Evolutionary conservation across 2,113 vertebrate genomes (phyloP).

Genomic region (Labrus mixtus): DNA sequence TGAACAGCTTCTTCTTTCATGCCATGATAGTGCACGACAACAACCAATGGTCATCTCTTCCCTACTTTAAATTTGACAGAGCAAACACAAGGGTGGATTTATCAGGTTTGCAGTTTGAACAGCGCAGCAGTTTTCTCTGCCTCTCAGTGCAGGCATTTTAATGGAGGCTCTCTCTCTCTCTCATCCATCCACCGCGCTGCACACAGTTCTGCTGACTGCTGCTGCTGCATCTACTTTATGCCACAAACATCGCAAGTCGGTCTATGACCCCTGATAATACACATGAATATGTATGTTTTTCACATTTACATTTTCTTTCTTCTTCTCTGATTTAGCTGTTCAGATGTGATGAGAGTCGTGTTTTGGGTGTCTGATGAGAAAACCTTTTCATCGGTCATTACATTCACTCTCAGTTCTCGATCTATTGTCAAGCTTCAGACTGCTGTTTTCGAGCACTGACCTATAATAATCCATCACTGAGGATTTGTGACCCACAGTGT

Average conservation of each 20-base stretch:
- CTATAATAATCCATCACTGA: constrained; percentile 44
- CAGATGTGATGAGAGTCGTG: background rate
- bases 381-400: background rate
- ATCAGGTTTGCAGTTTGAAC: constrained; percentile 42
- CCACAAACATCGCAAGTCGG: constrained; percentile 35
- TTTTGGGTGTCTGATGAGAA: background rate
- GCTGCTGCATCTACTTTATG: constrained; percentile 28
- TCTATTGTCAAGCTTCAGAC: background rate
- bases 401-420: background rate
- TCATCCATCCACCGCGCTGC: constrained; percentile 4
- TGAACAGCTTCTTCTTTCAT: background rate
- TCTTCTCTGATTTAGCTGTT: background rate
- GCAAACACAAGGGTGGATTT: constrained; percentile 31
- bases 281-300: constrained; percentile 21
- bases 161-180: constrained; percentile 57
- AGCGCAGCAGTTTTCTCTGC: constrained; percentile 65
- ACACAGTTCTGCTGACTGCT: constrained; percentile 61
- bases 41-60: background rate
- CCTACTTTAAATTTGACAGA: constrained; percentile 26
- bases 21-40: background rate
- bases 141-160: constrained; percentile 48
- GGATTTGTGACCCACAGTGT: constrained; percentile 9
- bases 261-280: background rate
- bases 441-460: constrained; percentile 18
- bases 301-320: constrained; percentile 6